Percentiles rank a stretch among this genome's conserved stretches.
Evolutionary conservation across 2,888 invertebrate species (phyloP).

Genomic region (Rhimphoctona megacephalus): DNA sequence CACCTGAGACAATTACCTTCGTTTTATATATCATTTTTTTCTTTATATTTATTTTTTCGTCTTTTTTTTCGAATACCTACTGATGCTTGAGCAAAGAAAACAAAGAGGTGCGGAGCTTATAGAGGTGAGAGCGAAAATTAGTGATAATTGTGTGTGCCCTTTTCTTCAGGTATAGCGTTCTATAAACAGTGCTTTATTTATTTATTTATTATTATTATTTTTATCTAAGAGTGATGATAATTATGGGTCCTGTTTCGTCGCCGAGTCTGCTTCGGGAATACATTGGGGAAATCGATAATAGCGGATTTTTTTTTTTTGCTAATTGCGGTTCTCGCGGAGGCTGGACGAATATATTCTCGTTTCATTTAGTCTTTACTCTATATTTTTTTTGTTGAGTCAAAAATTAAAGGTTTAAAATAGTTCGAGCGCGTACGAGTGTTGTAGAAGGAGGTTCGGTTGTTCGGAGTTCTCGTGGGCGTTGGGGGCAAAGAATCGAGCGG

Average conservation of each 20-base stretch:
- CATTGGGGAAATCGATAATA: background rate
- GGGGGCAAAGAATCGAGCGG: too few species aligned
- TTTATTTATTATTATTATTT: constrained; percentile 31
- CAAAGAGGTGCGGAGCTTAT: constrained; percentile 80
- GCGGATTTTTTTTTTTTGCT: background rate
- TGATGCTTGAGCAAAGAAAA: constrained; percentile 78
- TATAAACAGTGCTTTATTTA: constrained; percentile 66
- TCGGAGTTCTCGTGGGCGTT: background rate
- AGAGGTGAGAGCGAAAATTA: background rate
- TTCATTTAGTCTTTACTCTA: too few species aligned
- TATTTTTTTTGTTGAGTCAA: background rate
- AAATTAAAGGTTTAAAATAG: background rate
- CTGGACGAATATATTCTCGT: background rate
- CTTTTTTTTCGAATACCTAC: constrained; percentile 11
- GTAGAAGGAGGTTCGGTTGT: background rate
- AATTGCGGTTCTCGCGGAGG: background rate
- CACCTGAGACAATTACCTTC: constrained; percentile 14
- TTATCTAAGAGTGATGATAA: background rate
- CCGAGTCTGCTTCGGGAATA: constrained; percentile 23
- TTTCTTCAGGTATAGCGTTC: constrained; percentile 15
- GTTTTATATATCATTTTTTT: background rate
- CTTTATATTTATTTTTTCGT: constrained; percentile 31
- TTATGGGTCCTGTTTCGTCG: background rate
- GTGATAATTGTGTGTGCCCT: constrained; percentile 32
- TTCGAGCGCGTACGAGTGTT: background rate